Evolutionary conservation across 2,113 vertebrate species (phyloP).

Genomic region (Cricetomys ansorgei): DNA sequence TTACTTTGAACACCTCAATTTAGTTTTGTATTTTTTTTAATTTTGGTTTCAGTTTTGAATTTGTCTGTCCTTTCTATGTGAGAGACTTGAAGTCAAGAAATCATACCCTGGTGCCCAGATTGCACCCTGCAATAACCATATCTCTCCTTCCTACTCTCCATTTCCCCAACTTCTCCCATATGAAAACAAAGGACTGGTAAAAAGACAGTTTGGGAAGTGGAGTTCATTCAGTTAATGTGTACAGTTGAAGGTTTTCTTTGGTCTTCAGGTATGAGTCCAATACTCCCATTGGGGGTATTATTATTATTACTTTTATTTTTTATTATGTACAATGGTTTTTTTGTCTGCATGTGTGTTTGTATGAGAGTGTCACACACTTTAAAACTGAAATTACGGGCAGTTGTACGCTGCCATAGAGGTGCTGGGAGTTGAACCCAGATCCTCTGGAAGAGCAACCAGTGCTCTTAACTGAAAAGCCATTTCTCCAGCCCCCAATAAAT

Average conservation of each 20-base stretch:
- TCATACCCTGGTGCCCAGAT: neutral
- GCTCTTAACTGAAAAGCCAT: too few species aligned
- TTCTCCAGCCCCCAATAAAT: too few species aligned
- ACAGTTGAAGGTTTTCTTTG: neutral
- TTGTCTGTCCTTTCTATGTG: slow-evolving; percentile 23
- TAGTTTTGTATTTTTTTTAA: neutral
- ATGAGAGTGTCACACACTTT: too few species aligned
- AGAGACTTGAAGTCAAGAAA: neutral
- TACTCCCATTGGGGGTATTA: neutral
- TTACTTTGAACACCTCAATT: neutral
- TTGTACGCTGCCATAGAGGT: too few species aligned
- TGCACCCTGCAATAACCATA: neutral
- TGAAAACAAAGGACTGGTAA: neutral
- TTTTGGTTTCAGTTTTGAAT: slow-evolving; percentile 34
- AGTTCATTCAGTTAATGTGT: neutral
- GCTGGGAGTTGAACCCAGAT: too few species aligned
- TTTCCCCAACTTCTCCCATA: neutral
- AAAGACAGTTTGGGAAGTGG: neutral
- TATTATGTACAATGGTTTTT: too few species aligned
- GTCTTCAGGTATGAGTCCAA: neutral
- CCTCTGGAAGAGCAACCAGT: too few species aligned
- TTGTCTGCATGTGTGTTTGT: too few species aligned
- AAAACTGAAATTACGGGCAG: too few species aligned
- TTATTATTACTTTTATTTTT: too few species aligned
- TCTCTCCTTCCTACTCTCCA: neutral